Evolutionary conservation across 1,140 invertebrate species (phyloP), one percentile per base, ranked within the genome.

Genomic region (Aradophagus sp.): DNA sequence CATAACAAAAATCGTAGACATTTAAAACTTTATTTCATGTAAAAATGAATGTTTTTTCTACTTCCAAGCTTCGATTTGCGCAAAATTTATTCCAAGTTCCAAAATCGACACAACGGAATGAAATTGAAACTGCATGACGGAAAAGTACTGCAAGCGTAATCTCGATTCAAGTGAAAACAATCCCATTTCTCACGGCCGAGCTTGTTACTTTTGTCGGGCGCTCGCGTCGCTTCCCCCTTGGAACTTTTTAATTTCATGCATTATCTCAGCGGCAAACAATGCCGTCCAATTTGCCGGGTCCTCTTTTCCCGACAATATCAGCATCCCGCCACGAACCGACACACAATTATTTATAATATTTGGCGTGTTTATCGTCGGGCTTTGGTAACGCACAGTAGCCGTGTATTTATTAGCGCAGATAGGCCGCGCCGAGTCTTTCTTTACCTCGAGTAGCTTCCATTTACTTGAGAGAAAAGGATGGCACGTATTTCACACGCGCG

Each of bases 341-440:
- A 15, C 56, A 42, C 72, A 73, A 79, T 79, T 74, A 79, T 80
- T 81, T 75, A 76, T 81, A n/a, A n/a, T n/a, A n/a, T n/a, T 75
- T 62, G 36, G 58, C 48, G 63, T 78, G 75, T 78, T 79, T 78
- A 78, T 77, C 79, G 77, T 77, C 75, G 38, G 38, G 48, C 35
- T 38, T 59, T 38, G 71, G 67, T 78, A 77, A 80, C 77, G 76
- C 76, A 72, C 77, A 65, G 80, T 80, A 82, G 80, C 80, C 75
- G 71, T 67, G 71, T 81, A 82, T 82, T 82, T 80, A 80, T 82
- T 80, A 79, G 56, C 68, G 55, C n/a, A 79, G 80, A 82, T 82
- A 82, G 77, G 74, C 70, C 66, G 36, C 45, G 50, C n/a, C n/a
- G 48, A 50, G 68, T 75, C 70, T 75, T 56, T 41, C 61, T 69